These are phyloP conservation scores for Asarcornis scutulata DNA, from an alignment of 2,113 vertebrate species.

Conservation along the genomic window DNA sequence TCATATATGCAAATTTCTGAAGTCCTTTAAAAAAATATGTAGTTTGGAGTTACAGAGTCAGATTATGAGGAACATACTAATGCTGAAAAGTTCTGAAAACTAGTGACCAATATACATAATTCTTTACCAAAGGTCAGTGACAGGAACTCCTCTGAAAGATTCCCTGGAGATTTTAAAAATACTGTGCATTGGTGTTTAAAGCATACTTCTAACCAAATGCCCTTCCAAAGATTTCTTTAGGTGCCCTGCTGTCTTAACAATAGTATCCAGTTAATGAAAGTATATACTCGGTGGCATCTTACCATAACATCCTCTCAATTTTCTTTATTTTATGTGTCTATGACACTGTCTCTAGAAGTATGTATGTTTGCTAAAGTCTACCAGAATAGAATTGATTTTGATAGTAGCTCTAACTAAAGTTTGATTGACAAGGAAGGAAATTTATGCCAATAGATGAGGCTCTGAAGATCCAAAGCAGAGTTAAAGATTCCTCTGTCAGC, in stretches of 20 bases:
- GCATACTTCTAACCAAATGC: neutral
- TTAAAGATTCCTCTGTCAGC: neutral
- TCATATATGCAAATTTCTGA: neutral
- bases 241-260: neutral
- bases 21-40: fast-evolving
- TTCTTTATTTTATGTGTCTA: neutral
- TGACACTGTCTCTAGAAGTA: neutral
- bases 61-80: neutral
- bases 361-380: neutral
- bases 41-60: neutral
- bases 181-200: neutral
- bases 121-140: neutral
- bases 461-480: neutral
- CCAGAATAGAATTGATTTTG: neutral
- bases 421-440: neutral
- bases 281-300: neutral
- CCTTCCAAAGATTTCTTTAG: neutral
- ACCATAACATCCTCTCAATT: neutral
- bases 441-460: neutral
- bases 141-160: neutral
- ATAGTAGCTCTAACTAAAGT: neutral
- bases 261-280: neutral
- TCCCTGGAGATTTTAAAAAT: neutral
- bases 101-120: neutral
- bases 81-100: neutral